phyloP scores from a whole-genome alignment of 2,113 vertebrate species.

The Narcine bancroftii region DNA sequence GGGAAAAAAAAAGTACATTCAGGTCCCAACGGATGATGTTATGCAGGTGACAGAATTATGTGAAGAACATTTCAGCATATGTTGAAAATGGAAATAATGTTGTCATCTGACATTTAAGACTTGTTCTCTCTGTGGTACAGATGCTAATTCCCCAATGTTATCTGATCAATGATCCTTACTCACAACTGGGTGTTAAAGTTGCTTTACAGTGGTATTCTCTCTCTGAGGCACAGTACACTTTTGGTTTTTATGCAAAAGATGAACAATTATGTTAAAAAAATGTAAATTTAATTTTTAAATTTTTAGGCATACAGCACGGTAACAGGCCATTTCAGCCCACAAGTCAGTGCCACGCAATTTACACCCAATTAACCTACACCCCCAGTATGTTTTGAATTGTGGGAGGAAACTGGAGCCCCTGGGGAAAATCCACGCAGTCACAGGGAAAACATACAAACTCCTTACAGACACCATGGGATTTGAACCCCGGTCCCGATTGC shows the following conservation, averaged over 20 bases:
- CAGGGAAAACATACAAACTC: no score
- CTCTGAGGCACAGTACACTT: not conserved
- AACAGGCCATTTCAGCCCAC: no score
- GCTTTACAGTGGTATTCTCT: not conserved
- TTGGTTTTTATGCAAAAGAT: not conserved
- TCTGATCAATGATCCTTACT: slow-evolving; percentile 5
- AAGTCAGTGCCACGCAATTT: no score
- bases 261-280: not conserved
- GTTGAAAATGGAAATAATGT: slow-evolving; percentile 8
- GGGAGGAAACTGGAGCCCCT: no score
- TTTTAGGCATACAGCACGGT: no score
- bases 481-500: no score
- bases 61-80: not conserved
- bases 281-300: no score
- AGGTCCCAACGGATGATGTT: not conserved
- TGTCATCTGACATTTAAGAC: not conserved
- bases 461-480: no score
- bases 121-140: not conserved
- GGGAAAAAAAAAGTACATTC: not conserved
- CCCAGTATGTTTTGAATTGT: no score
- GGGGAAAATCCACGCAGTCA: no score
- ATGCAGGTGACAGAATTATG: not conserved
- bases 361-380: no score
- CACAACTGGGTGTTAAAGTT: not conserved
- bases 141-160: not conserved